A percentile compares a stretch with the other conserved stretches of the same genome.
These are phyloP conservation scores for Catocala fraxini DNA, from an alignment of 2,888 invertebrate genomes.

Conservation along the genomic window DNA sequence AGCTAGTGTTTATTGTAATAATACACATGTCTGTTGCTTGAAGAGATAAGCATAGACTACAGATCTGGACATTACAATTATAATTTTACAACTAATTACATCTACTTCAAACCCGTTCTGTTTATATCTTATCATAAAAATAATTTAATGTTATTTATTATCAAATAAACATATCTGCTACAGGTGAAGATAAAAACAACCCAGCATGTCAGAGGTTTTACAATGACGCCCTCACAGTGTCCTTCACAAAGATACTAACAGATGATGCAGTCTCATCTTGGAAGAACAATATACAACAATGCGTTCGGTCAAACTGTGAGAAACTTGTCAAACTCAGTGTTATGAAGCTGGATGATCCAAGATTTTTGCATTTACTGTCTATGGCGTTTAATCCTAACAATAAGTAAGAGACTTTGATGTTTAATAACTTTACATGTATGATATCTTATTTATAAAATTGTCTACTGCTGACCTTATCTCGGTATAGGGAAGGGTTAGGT, in stretches of 20 bases:
- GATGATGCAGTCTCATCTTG: constrained; percentile 99
- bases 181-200: constrained; percentile 95
- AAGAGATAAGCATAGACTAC: no score
- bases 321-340: constrained; percentile 97
- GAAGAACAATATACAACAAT: constrained; percentile 98
- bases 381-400: constrained; percentile 98
- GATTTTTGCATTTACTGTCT: constrained; percentile 96
- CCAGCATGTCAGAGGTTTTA: constrained; percentile 98
- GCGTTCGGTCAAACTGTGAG: constrained; percentile 97
- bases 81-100: no score
- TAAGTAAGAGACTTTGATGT: constrained; percentile 89
- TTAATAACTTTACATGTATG: neutral
- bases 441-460: no score
- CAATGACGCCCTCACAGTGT: constrained; percentile 96
- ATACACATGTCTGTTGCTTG: no score
- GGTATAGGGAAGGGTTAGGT: no score
- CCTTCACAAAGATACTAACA: constrained; percentile 98
- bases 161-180: constrained; percentile 11
- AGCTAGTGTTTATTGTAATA: no score
- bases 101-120: no score
- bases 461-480: no score
- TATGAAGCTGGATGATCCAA: constrained; percentile 97
- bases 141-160: no score
- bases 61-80: no score
- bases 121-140: no score